A percentile compares a stretch with the other conserved stretches of the same genome.
Evolutionary conservation across 2,113 vertebrate genomes (phyloP).

Genomic region (Dolichotis patagonum): DNA sequence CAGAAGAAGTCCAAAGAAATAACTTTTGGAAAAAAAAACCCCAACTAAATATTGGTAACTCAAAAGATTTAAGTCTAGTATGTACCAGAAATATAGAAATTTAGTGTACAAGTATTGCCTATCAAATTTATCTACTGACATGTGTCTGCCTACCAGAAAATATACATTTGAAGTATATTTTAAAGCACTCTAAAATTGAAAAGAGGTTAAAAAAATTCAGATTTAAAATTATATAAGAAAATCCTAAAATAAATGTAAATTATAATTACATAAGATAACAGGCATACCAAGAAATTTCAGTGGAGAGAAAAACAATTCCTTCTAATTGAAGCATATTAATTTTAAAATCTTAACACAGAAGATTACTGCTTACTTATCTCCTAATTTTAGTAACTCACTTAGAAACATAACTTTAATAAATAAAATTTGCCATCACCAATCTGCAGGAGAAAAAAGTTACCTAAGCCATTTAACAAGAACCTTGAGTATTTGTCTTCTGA

Average conservation of each 20-base stretch:
- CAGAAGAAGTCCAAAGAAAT: conserved; percentile 48
- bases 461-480: not conserved
- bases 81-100: conserved; percentile 29
- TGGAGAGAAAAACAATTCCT: conserved; percentile 32
- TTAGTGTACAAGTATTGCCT: not conserved
- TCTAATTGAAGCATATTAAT: conserved; percentile 1
- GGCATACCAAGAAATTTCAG: conserved; percentile 40
- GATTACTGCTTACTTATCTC: not conserved
- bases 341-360: conserved; percentile 21
- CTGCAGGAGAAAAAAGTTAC: conserved; percentile 20
- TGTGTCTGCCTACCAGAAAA: not conserved
- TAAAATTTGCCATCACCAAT: not conserved
- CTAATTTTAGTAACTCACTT: conserved; percentile 28
- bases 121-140: conserved; percentile 56
- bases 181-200: conserved; percentile 34
- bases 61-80: conserved; percentile 30
- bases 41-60: conserved; percentile 47
- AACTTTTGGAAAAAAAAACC: conserved; percentile 3
- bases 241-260: not conserved
- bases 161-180: not conserved
- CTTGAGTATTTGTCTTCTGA: not conserved
- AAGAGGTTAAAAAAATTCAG: not conserved
- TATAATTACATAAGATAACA: conserved; percentile 34
- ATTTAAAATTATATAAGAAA: conserved; percentile 57
- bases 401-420: conserved; percentile 40